phyloP scores from a whole-genome alignment of 2,113 vertebrate genomes.

The Leucoraja erinaceus region DNA sequence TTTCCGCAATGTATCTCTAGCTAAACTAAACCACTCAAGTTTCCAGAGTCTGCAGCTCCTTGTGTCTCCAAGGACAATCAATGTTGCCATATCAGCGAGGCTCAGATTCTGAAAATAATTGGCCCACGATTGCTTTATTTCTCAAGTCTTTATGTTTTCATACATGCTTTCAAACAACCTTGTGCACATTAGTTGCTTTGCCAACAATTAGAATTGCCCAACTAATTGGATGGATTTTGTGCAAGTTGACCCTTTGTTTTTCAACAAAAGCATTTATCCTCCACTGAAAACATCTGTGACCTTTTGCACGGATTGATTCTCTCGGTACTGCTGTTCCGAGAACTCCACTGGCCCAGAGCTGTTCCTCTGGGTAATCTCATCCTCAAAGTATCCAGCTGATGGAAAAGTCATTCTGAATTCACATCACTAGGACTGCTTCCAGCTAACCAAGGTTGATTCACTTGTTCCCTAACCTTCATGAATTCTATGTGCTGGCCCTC shows the following conservation, averaged over 20 bases:
- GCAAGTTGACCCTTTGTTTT: neutral
- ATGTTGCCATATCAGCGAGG: no score
- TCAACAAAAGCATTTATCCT: neutral
- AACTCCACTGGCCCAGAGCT: neutral
- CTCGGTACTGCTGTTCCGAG: neutral
- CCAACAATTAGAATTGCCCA: neutral
- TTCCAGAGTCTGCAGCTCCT: no score
- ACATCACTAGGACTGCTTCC: neutral
- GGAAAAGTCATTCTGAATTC: neutral
- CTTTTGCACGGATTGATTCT: neutral
- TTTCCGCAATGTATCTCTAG: no score
- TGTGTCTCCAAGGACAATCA: no score
- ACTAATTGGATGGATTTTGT: neutral
- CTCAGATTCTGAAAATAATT: no score
- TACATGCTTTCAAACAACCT: no score
- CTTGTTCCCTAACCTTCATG: neutral
- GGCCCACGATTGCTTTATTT: no score
- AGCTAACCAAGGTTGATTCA: neutral
- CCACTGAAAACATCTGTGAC: neutral
- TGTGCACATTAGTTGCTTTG: neutral
- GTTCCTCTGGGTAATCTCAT: neutral
- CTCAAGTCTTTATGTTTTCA: no score
- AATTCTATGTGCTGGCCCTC: neutral
- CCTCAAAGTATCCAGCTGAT: neutral
- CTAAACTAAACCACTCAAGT: no score